phyloP scores from a whole-genome alignment of 2,113 vertebrate species.

The Scalopus aquaticus region DNA sequence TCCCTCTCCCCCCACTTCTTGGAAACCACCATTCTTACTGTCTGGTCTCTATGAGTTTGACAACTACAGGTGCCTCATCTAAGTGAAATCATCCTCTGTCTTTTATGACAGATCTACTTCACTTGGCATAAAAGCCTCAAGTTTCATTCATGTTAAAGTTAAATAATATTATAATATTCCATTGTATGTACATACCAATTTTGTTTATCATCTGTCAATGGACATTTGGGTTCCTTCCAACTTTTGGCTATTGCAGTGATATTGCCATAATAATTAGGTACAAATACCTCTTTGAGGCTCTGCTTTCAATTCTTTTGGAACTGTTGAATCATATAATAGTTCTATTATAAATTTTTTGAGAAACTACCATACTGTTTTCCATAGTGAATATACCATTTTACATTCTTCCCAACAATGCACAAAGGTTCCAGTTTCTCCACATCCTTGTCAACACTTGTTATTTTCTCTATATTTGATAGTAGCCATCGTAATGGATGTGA shows the following conservation, averaged over 20 bases:
- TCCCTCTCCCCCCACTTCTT: neutral
- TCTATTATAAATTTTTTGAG: slow-evolving; percentile 1
- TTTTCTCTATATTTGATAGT: neutral
- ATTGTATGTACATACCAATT: neutral
- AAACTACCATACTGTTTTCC: neutral
- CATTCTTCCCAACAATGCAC: neutral
- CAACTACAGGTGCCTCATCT: neutral
- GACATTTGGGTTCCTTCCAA: neutral
- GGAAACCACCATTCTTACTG: neutral
- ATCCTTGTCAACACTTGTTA: neutral
- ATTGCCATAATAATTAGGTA: neutral
- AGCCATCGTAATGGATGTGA: neutral
- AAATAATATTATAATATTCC: neutral
- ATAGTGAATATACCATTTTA: neutral
- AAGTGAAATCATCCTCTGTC: neutral
- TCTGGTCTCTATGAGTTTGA: neutral
- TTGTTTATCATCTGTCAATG: neutral
- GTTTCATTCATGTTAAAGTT: neutral
- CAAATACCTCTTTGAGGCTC: neutral
- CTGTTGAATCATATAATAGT: neutral
- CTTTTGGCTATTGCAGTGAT: neutral
- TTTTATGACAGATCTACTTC: neutral
- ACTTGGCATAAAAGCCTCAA: neutral
- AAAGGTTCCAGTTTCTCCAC: neutral
- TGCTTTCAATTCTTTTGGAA: neutral